phyloP scores from a whole-genome alignment of 2,797 vertebrate species.

The Lepilemur septentrionalis region DNA sequence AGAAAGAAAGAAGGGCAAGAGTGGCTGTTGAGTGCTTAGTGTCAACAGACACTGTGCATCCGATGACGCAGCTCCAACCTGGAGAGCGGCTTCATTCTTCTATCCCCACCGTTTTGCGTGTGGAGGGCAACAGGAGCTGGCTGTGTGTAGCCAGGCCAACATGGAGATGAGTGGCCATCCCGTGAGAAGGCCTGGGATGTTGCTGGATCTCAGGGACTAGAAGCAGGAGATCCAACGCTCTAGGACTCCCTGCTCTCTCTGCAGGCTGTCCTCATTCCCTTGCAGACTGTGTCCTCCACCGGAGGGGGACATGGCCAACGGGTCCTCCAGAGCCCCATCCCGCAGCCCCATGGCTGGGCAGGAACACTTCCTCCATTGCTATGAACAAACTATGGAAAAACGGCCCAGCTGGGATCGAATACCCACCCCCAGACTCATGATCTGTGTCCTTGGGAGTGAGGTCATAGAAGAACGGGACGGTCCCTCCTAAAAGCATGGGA shows the following conservation, averaged over 20 bases:
- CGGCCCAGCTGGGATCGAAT: background rate
- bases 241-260: background rate
- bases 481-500: background rate
- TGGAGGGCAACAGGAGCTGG: background rate
- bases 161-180: background rate
- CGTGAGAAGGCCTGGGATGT: background rate
- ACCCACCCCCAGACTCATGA: background rate
- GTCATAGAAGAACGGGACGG: too few species aligned
- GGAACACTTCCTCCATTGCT: background rate
- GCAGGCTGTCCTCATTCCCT: too few species aligned
- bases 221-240: background rate
- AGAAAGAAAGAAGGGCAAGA: background rate
- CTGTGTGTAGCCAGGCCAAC: background rate
- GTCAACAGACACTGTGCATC: background rate
- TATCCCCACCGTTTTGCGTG: too few species aligned
- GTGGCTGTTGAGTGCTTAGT: background rate
- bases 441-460: too few species aligned
- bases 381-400: background rate
- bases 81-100: background rate
- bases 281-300: background rate
- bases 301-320: fast-evolving
- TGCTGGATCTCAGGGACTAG: background rate
- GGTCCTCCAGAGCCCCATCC: background rate
- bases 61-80: too few species aligned
- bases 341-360: too few species aligned